These are phyloP conservation scores for Upupa epops DNA, from an alignment of 2,113 vertebrate genomes.

Conservation along the genomic window DNA sequence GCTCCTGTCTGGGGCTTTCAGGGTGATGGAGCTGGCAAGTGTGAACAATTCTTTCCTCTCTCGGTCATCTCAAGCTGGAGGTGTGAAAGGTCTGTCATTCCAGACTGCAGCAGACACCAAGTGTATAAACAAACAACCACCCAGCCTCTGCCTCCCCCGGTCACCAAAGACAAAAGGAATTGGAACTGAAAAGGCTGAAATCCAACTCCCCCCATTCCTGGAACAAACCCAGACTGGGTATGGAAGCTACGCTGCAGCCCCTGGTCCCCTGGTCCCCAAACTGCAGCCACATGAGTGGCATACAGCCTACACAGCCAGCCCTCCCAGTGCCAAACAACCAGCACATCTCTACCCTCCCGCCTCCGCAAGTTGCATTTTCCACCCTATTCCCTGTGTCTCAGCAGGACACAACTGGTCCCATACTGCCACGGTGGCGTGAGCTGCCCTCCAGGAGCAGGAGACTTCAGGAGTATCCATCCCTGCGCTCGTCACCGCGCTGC, in stretches of 20 bases:
- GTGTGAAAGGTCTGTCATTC: not conserved
- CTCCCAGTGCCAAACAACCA: not conserved
- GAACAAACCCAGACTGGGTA: fast-evolving
- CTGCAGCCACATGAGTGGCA: fast-evolving
- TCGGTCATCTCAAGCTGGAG: not conserved
- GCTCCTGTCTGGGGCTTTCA: not conserved
- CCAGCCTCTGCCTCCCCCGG: not conserved
- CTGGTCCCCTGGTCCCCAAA: not conserved
- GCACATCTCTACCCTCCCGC: fast-evolving
- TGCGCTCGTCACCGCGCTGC: not conserved
- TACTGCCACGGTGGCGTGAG: not conserved
- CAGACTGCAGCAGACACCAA: fast-evolving
- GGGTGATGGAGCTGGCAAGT: not conserved
- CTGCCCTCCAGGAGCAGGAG: slow-evolving; percentile 34
- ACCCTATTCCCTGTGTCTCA: fast-evolving
- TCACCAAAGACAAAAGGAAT: not conserved
- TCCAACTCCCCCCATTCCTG: not conserved
- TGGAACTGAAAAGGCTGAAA: not conserved
- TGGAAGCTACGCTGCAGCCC: not conserved
- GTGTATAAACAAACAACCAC: fast-evolving
- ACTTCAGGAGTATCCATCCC: slow-evolving; percentile 74
- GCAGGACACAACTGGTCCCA: not conserved
- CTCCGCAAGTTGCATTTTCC: not conserved
- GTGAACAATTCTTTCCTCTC: not conserved
- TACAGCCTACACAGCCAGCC: not conserved